phyloP scores from a whole-genome alignment of 2,888 invertebrate species.

The Tiliacea citrago region DNA sequence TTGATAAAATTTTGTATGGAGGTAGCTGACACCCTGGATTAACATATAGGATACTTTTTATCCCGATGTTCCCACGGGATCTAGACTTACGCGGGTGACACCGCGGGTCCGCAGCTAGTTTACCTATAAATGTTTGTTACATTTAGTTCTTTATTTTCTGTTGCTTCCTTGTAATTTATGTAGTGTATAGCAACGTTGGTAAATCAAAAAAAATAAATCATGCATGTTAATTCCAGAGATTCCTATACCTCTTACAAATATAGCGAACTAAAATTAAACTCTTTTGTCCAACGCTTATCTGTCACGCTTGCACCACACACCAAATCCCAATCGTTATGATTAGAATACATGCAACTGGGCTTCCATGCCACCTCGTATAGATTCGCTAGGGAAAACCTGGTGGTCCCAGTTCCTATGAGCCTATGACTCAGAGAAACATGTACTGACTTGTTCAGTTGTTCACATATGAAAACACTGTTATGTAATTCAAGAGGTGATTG shows the following conservation, averaged over 20 bases:
- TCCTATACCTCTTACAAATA: background rate
- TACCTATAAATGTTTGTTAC: too few species aligned
- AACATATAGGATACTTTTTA: too few species aligned
- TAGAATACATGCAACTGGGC: constrained; percentile 54
- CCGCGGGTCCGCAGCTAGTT: too few species aligned
- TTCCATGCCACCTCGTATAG: constrained; percentile 61
- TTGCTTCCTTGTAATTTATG: too few species aligned
- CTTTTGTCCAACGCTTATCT: background rate
- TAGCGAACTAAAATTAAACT: background rate
- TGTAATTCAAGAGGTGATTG: constrained; percentile 34
- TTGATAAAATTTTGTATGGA: too few species aligned
- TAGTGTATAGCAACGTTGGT: too few species aligned
- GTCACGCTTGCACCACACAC: constrained; percentile 36
- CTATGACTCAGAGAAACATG: constrained; percentile 45
- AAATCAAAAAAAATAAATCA: too few species aligned
- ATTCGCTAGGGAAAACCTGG: constrained; percentile 71
- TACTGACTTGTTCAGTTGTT: constrained; percentile 28
- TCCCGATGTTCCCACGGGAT: too few species aligned
- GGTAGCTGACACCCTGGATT: too few species aligned
- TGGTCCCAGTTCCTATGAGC: constrained; percentile 30
- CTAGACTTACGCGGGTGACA: too few species aligned
- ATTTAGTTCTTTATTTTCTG: too few species aligned
- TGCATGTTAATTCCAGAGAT: background rate
- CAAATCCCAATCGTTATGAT: constrained; percentile 44
- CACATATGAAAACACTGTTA: constrained; percentile 36